Conservation (phyloP, 2,113 vertebrate genomes). For the Antechinus flavipes region DNA sequence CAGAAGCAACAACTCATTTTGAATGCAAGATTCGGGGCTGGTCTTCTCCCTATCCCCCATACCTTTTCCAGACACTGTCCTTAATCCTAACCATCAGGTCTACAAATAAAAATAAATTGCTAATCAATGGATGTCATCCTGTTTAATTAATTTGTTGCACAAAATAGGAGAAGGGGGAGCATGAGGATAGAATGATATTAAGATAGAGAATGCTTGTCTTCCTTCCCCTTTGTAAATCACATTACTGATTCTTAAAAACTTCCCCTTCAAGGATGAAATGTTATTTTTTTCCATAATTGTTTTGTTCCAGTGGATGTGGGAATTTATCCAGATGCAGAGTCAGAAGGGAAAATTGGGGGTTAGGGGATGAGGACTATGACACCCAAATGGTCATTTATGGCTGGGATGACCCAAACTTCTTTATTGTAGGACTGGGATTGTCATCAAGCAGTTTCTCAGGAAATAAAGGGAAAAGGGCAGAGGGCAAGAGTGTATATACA, state of each 20-base stretch:
- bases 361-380: slow-evolving; percentile 28
- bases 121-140: slow-evolving; percentile 78
- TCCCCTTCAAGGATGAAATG: slow-evolving; percentile 23
- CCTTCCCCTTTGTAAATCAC: slow-evolving; percentile 54
- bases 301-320: slow-evolving; percentile 73
- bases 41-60: slow-evolving; percentile 16
- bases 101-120: slow-evolving; percentile 72
- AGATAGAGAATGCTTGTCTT: neutral
- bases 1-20: slow-evolving; percentile 33
- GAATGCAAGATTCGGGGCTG: slow-evolving; percentile 35
- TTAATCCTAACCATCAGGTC: slow-evolving; percentile 62
- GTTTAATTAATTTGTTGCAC: slow-evolving; percentile 80
- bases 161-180: slow-evolving; percentile 62
- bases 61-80: slow-evolving; percentile 3
- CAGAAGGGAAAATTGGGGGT: slow-evolving; percentile 54
- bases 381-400: slow-evolving; percentile 33
- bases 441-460: slow-evolving; percentile 62
- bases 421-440: slow-evolving; percentile 75
- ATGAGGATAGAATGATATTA: slow-evolving; percentile 29
- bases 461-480: slow-evolving; percentile 41
- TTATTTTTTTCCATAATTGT: slow-evolving; percentile 63
- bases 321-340: slow-evolving; percentile 69
- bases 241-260: slow-evolving; percentile 66
- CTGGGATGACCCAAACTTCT: slow-evolving; percentile 51
- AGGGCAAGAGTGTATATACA: neutral